Evolutionary conservation across 2,888 invertebrate genomes (phyloP).

Genomic region (Timema cristinae): DNA sequence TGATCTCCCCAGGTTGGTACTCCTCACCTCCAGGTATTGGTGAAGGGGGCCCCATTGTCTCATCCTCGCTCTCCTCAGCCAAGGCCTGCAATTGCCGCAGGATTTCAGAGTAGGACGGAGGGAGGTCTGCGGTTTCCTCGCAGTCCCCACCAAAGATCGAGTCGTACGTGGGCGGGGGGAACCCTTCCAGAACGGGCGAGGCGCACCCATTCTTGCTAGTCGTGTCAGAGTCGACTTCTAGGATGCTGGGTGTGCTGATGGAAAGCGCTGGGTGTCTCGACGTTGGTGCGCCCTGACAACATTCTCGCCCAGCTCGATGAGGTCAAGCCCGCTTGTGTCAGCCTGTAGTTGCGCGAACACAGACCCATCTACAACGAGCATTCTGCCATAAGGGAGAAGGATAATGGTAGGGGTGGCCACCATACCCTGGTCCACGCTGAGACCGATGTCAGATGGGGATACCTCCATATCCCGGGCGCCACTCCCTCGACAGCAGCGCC

Average conservation of each 20-base stretch:
- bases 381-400: slow-evolving; percentile 52
- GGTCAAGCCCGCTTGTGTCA: slow-evolving; percentile 45
- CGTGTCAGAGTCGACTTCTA: slow-evolving; percentile 45
- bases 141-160: slow-evolving; percentile 46
- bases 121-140: slow-evolving; percentile 27
- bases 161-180: slow-evolving; percentile 51
- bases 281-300: slow-evolving; percentile 47
- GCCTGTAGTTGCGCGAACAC: slow-evolving; percentile 48
- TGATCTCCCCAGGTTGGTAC: slow-evolving; percentile 32
- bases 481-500: slow-evolving; percentile 42
- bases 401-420: slow-evolving; percentile 53
- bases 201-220: slow-evolving; percentile 51
- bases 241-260: slow-evolving; percentile 41
- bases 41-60: background rate
- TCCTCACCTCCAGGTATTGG: slow-evolving; percentile 38
- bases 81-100: slow-evolving; percentile 24
- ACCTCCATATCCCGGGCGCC: slow-evolving; percentile 39
- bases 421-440: slow-evolving; percentile 38
- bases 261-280: slow-evolving; percentile 19
- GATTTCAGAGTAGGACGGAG: slow-evolving; percentile 34
- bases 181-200: slow-evolving; percentile 44
- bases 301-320: slow-evolving; percentile 52
- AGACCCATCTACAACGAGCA: slow-evolving; percentile 54
- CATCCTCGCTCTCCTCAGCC: slow-evolving; percentile 6
- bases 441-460: slow-evolving; percentile 30